phyloP scores from a whole-genome alignment of 53 echinoderm and acorn worm genomes.

The Echinometra lucunter region DNA sequence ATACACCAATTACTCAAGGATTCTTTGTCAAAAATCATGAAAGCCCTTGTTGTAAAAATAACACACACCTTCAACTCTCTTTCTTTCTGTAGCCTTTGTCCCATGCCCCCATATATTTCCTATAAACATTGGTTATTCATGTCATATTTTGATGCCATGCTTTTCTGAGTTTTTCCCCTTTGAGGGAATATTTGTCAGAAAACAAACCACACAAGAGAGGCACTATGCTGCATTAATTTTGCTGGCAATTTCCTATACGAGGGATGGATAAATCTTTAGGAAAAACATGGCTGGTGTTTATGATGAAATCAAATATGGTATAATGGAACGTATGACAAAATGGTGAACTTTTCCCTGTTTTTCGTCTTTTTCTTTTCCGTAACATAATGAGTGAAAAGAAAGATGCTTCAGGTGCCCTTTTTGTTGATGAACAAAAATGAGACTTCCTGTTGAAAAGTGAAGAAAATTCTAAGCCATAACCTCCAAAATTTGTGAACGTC shows the following conservation, averaged over 20 bases:
- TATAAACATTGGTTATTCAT: constrained; percentile 30
- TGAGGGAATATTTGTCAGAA: constrained; percentile 1
- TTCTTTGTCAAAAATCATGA: constrained; percentile 6
- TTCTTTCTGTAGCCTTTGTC: not conserved
- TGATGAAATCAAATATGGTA: constrained; percentile 52
- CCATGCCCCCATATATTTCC: not conserved
- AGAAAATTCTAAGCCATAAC: not conserved
- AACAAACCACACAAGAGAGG: constrained; percentile 38
- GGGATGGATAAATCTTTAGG: constrained; percentile 49
- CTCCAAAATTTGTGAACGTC: not conserved
- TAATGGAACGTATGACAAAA: not conserved
- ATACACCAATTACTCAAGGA: not conserved
- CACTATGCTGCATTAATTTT: constrained; percentile 47
- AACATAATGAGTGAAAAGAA: not conserved
- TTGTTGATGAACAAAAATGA: not conserved
- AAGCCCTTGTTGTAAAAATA: constrained; percentile 21
- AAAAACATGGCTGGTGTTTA: constrained; percentile 24
- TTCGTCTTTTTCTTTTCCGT: not conserved
- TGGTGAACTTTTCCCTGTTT: not conserved
- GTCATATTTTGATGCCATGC: constrained; percentile 28
- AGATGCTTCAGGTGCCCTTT: not conserved
- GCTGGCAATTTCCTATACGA: not conserved
- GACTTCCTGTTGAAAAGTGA: not conserved
- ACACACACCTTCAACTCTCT: not conserved
- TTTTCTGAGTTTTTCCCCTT: not conserved